These are phyloP conservation scores for Exaiptasia diaphana DNA, from an alignment of 64 coral and sea anemone species.

Conservation along the genomic window DNA sequence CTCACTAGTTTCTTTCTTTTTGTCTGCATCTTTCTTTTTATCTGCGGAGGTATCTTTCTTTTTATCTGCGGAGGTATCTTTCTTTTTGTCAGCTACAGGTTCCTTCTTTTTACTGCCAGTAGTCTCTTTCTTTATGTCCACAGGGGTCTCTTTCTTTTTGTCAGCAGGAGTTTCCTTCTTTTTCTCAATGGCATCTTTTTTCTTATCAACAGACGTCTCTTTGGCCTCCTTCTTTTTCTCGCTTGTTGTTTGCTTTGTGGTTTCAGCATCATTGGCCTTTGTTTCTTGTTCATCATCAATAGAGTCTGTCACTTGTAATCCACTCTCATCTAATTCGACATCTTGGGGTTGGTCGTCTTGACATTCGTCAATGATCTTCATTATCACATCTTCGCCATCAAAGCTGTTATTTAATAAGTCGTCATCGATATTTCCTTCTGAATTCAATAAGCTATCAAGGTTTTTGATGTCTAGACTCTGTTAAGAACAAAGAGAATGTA, in stretches of 20 bases:
- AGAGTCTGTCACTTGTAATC: neutral
- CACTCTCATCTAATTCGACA: too few species aligned
- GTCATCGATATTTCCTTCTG: neutral
- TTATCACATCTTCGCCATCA: neutral
- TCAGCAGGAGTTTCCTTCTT: too few species aligned
- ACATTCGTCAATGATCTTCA: constrained; percentile 5
- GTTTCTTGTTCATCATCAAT: neutral
- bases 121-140: neutral
- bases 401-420: neutral
- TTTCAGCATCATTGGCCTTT: too few species aligned
- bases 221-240: too few species aligned
- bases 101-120: neutral
- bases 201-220: too few species aligned
- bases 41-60: neutral
- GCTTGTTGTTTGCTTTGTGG: too few species aligned
- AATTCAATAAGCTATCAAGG: too few species aligned
- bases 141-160: too few species aligned
- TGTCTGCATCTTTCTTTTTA: neutral
- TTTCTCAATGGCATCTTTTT: too few species aligned
- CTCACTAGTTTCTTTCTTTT: neutral
- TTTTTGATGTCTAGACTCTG: too few species aligned
- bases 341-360: neutral
- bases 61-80: neutral
- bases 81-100: neutral
- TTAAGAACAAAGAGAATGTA: too few species aligned